Evolutionary conservation across 1,140 invertebrate species (phyloP), one percentile per base, ranked within the genome.

Genomic region (Drosophila equinoxialis): DNA sequence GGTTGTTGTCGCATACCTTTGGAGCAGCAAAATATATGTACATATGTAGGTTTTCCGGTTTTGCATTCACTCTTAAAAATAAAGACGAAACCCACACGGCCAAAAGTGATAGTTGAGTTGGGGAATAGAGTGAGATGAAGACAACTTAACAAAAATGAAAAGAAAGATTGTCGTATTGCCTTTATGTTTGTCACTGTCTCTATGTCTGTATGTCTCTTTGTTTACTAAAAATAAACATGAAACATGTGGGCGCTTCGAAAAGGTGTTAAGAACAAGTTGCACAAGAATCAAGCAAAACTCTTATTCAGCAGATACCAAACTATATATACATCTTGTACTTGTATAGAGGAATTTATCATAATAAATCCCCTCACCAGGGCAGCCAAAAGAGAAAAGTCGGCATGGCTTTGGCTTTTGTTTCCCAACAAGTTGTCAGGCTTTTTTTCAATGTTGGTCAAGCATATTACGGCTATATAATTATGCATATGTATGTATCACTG

Each of bases 191-290:
- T 48, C 17, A 3, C 45, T 48, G 17, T 23, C 17, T 59, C 17
- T 17, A 17, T 17, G 69, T 39, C 61, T 39, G 48, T 55, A 41
- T 62, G 48, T 37, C 55, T 55, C 14, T 51, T 17, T 67, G 35
- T 59, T 55, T 58, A 77, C 83, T 87, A 87, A 87, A 87, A 87
- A 87, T 87, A 87, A 74, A 60, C 57, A 62, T 65, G 59, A 87
- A 77, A 87, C 73, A 83, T 87, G 83, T 84, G 83, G 83, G 83
- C 81, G 39, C 60, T 68, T 41, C 5, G 42, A 59, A 76, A 84
- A 87, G 84, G 84, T 87, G 84, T 87, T 89, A 74, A 87, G 84
- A 87, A 87, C 84, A 89, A 87, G 84, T 89, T 86, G 83, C 76
- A 77, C 68, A 82, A 75, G 70, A 51, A 61, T 61, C 59, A 45